Conservation (phyloP, 1,140 invertebrate genomes). For the Aphaenogaster ashmeadi region DNA sequence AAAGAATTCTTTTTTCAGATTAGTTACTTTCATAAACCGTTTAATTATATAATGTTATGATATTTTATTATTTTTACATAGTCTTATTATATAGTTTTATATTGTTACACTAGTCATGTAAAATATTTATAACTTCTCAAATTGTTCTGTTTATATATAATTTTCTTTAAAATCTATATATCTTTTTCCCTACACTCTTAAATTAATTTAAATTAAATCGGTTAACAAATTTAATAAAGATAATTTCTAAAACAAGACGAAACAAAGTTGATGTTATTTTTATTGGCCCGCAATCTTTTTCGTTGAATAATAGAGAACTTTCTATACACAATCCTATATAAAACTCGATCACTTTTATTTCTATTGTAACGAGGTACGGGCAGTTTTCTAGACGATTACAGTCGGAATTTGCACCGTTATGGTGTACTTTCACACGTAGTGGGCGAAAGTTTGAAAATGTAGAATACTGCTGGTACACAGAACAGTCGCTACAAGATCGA, state of each 20-base stretch:
- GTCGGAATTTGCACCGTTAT: slow-evolving; percentile 51
- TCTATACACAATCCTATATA: not conserved
- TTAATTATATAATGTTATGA: not conserved
- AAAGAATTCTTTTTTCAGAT: not conserved
- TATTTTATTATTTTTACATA: not conserved
- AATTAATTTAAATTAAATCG: not conserved
- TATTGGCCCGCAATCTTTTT: slow-evolving; percentile 10
- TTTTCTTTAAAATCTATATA: not conserved
- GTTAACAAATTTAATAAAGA: not conserved
- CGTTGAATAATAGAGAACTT: slow-evolving; percentile 25
- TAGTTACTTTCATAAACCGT: too few relatives aligned
- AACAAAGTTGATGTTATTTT: slow-evolving; percentile 11
- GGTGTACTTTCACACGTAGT: slow-evolving; percentile 65
- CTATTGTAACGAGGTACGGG: slow-evolving; percentile 60
- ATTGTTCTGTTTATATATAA: not conserved
- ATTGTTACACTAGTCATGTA: not conserved
- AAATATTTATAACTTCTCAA: not conserved
- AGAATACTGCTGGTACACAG: slow-evolving; percentile 56
- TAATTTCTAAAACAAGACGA: not conserved
- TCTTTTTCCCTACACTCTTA: not conserved
- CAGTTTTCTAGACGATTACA: slow-evolving; percentile 66
- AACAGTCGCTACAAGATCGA: slow-evolving; percentile 63
- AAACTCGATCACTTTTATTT: slow-evolving; percentile 56
- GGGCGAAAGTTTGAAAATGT: slow-evolving; percentile 69
- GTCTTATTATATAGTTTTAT: too few relatives aligned